phyloP scores from a whole-genome alignment of 2,888 invertebrate genomes.

The Chrysolina haemoptera region DNA sequence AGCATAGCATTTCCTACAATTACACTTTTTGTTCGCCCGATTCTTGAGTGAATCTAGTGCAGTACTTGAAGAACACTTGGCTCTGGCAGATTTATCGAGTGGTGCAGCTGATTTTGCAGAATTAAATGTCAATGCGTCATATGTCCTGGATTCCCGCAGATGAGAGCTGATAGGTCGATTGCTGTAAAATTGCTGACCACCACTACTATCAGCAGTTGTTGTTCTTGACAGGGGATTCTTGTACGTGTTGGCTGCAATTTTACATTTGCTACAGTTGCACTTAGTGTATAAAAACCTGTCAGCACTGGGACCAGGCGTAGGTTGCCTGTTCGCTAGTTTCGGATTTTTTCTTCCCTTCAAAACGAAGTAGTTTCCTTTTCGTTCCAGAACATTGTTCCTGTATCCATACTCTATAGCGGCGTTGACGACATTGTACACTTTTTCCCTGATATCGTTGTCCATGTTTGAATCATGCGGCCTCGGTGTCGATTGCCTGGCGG shows the following conservation, averaged over 20 bases:
- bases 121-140: neutral
- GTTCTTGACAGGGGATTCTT: neutral
- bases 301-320: slow-evolving; percentile 43
- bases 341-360: slow-evolving; percentile 45
- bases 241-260: neutral
- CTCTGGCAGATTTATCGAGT: slow-evolving; percentile 19
- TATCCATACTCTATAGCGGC: slow-evolving; percentile 59
- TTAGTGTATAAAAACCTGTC: slow-evolving; percentile 21
- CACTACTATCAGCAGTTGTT: neutral
- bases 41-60: slow-evolving; percentile 21
- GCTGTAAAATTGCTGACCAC: neutral
- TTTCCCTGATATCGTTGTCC: slow-evolving; percentile 35
- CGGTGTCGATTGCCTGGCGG: slow-evolving; percentile 43
- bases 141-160: slow-evolving; percentile 11
- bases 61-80: slow-evolving; percentile 31
- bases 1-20: slow-evolving; percentile 36
- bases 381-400: slow-evolving; percentile 57
- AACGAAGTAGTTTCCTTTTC: slow-evolving; percentile 55
- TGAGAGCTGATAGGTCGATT: neutral
- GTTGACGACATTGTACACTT: slow-evolving; percentile 56
- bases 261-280: slow-evolving; percentile 40
- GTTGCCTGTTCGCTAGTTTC: slow-evolving; percentile 38
- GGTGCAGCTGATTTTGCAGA: neutral
- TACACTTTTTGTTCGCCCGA: slow-evolving; percentile 31
- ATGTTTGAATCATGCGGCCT: slow-evolving; percentile 29